Percentiles rank a stretch among this genome's conserved stretches.
Conservation (phyloP, 2,113 vertebrate species). For the Physeter macrocephalus region DNA sequence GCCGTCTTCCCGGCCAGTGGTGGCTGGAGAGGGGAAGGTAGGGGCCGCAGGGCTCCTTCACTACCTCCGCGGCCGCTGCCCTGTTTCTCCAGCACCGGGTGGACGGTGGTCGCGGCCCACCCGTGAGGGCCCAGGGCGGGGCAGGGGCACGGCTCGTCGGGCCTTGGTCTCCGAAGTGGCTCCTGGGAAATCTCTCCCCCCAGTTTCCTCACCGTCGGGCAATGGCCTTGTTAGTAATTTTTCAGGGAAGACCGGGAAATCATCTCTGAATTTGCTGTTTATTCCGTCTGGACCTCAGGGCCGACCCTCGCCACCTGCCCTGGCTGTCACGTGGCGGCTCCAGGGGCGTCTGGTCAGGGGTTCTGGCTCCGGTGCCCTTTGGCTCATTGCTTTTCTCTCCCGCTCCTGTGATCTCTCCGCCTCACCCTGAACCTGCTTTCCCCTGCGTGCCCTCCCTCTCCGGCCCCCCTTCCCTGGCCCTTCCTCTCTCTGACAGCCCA, state of each 20-base stretch:
- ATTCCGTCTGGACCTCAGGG: not conserved
- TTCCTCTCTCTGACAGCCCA: not conserved
- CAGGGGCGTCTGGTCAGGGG: not conserved
- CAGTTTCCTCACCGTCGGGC: not conserved
- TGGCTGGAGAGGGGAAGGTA: not conserved
- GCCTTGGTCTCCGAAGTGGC: not conserved
- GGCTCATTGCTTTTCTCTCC: not conserved
- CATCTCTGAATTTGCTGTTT: not conserved
- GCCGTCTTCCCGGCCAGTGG: not conserved
- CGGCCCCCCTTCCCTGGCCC: not conserved
- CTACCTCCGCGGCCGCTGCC: fast-evolving
- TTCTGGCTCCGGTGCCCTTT: not conserved
- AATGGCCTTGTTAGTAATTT: not conserved
- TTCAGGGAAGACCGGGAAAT: not conserved
- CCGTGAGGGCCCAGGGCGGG: no score
- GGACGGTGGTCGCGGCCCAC: fast-evolving
- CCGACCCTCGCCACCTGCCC: no score
- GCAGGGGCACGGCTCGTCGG: no score
- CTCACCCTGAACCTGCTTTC: not conserved
- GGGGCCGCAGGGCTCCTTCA: no score
- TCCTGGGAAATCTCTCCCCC: not conserved
- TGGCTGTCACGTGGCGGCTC: not conserved
- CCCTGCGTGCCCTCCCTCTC: not conserved
- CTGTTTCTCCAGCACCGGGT: not conserved
- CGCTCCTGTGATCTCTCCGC: no score